These are phyloP conservation scores for Microctenopoma stevenorrisi DNA, from an alignment of 2,797 vertebrate species.

Conservation along the genomic window DNA sequence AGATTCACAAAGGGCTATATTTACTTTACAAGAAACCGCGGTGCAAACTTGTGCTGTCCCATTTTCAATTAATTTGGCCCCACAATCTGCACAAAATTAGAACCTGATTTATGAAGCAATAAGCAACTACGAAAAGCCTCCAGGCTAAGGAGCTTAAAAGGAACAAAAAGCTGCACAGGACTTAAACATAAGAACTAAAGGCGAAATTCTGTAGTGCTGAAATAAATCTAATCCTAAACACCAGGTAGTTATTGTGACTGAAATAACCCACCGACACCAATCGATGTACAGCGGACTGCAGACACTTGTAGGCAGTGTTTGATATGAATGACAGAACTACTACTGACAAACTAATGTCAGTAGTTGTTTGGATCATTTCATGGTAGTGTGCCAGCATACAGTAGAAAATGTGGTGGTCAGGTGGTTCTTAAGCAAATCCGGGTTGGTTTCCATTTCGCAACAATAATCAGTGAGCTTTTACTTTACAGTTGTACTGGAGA, in stretches of 20 bases:
- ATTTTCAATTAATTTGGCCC: constrained; percentile 32
- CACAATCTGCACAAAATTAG: constrained; percentile 26
- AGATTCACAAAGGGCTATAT: constrained; percentile 28
- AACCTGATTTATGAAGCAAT: constrained; percentile 23
- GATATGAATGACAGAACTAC: background rate
- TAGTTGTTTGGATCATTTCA: background rate
- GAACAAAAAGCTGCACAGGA: background rate
- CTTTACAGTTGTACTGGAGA: too few species aligned
- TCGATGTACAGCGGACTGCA: background rate
- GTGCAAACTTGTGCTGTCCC: constrained; percentile 10
- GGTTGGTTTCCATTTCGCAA: too few species aligned
- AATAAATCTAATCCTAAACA: constrained; percentile 3
- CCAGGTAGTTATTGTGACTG: too few species aligned
- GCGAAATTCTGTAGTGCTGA: background rate
- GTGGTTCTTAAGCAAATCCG: too few species aligned
- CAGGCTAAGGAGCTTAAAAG: background rate
- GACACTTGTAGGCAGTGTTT: background rate
- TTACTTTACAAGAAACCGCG: constrained; percentile 52
- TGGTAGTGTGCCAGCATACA: background rate
- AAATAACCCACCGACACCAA: background rate
- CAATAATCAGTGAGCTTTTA: too few species aligned
- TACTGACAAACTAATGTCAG: background rate
- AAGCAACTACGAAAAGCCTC: background rate
- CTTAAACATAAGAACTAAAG: background rate
- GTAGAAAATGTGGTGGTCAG: background rate